A percentile compares a stretch with the other conserved stretches of the same genome.
phyloP scores from a whole-genome alignment of 2,113 vertebrate genomes.

The Columba livia region DNA sequence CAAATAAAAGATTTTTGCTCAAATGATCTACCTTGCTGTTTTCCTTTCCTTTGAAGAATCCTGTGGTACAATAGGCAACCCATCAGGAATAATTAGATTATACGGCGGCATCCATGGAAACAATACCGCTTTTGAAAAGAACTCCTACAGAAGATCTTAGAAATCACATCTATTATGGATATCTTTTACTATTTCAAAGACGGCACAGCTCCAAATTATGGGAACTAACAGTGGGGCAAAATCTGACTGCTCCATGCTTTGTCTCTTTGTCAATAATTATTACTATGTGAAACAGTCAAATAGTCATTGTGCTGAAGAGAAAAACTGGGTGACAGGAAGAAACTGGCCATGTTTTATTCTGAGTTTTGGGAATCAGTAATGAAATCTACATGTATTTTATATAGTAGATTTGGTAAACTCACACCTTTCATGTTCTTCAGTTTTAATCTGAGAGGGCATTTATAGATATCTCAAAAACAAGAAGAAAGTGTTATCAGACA shows the following conservation, averaged over 20 bases:
- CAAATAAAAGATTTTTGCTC: conserved; percentile 73
- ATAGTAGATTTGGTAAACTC: background rate
- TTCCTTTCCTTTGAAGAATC: conserved; percentile 67
- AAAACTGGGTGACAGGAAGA: background rate
- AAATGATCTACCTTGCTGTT: conserved; percentile 74
- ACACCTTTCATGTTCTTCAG: background rate
- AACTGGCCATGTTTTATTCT: background rate
- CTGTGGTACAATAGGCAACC: conserved; percentile 54
- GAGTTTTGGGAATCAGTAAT: background rate
- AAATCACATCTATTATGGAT: conserved; percentile 71
- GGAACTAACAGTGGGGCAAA: conserved; percentile 59
- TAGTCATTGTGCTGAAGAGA: conserved; percentile 17
- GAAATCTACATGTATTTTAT: background rate
- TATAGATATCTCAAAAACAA: background rate
- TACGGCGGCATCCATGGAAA: conserved; percentile 68
- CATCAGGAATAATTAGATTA: conserved; percentile 76
- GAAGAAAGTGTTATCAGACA: background rate
- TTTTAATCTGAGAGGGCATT: background rate
- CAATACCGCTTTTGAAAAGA: conserved; percentile 67
- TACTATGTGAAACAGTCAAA: conserved; percentile 61
- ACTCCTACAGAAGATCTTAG: conserved; percentile 62
- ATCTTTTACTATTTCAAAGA: conserved; percentile 64
- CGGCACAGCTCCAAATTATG: conserved; percentile 51
- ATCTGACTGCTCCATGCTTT: conserved; percentile 40
- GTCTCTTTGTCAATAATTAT: conserved; percentile 60